phyloP scores from a whole-genome alignment of 2,113 vertebrate species.

The Anthoscopus minutus region DNA sequence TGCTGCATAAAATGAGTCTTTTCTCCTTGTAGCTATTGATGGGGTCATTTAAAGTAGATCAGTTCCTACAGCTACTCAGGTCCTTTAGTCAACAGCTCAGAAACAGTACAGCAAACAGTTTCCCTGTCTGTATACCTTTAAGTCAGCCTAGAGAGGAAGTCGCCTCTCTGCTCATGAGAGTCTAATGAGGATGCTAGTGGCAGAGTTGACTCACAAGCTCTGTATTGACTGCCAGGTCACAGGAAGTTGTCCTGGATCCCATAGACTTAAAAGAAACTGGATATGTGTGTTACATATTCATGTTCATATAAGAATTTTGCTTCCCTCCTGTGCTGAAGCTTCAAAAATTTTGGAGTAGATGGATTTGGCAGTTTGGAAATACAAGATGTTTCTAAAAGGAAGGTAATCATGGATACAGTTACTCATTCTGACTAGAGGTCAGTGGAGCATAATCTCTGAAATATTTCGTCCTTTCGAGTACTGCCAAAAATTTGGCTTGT shows the following conservation, averaged over 20 bases:
- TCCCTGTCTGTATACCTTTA: not conserved
- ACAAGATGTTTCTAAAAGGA: not conserved
- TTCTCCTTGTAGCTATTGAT: not conserved
- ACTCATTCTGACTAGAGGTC: not conserved
- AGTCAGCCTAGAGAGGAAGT: not conserved
- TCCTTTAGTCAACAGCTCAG: not conserved
- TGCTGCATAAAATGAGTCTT: not conserved
- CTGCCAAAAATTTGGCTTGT: not conserved
- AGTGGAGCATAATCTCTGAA: not conserved
- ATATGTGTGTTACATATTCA: not conserved
- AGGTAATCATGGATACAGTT: not conserved
- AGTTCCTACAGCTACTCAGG: not conserved
- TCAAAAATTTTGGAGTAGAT: not conserved
- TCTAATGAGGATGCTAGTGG: not conserved
- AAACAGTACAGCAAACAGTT: not conserved
- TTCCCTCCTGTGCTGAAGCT: not conserved
- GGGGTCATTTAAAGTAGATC: not conserved
- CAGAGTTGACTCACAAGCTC: not conserved
- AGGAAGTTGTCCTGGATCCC: not conserved
- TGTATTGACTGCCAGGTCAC: not conserved
- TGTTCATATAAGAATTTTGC: not conserved
- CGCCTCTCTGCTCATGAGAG: not conserved
- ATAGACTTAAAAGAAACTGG: not conserved
- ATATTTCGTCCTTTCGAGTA: not conserved
- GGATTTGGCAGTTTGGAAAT: not conserved